Evolutionary conservation across 2,888 invertebrate species (phyloP).

Genomic region (Drosophila emarginata): DNA sequence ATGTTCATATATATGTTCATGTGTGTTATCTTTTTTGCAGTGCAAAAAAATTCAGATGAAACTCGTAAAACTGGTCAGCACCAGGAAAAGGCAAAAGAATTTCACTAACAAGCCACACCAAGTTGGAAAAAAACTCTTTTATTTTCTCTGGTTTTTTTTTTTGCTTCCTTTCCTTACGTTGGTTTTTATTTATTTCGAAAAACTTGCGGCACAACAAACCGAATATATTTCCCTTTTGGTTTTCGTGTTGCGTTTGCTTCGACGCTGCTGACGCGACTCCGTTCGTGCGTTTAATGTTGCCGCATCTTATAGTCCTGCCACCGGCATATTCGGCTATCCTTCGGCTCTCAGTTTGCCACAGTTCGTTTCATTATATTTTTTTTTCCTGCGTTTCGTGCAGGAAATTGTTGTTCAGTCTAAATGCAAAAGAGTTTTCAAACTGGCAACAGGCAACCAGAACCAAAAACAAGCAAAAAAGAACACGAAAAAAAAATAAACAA

Average conservation of each 20-base stretch:
- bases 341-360: slow-evolving; percentile 21
- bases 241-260: slow-evolving; percentile 52
- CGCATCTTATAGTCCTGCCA: slow-evolving; percentile 62
- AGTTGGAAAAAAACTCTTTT: slow-evolving; percentile 37
- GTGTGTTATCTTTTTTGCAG: background rate
- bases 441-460: slow-evolving; percentile 39
- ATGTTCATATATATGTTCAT: background rate
- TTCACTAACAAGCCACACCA: slow-evolving; percentile 57
- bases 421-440: slow-evolving; percentile 44
- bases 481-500: background rate
- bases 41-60: slow-evolving; percentile 5
- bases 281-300: slow-evolving; percentile 41
- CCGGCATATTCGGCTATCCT: slow-evolving; percentile 38
- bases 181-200: slow-evolving; percentile 19
- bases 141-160: slow-evolving; percentile 6
- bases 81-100: slow-evolving; percentile 43
- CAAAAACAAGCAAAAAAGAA: background rate
- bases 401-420: slow-evolving; percentile 56
- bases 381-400: slow-evolving; percentile 47
- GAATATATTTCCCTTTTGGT: slow-evolving; percentile 23
- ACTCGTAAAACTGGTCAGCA: slow-evolving; percentile 23
- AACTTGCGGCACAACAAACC: slow-evolving; percentile 38
- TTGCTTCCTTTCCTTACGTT: slow-evolving; percentile 22
- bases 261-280: slow-evolving; percentile 72
- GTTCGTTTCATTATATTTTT: slow-evolving; percentile 16